Conservation (phyloP, 2,797 vertebrate genomes). For the Kryptolebias ocellatus region DNA sequence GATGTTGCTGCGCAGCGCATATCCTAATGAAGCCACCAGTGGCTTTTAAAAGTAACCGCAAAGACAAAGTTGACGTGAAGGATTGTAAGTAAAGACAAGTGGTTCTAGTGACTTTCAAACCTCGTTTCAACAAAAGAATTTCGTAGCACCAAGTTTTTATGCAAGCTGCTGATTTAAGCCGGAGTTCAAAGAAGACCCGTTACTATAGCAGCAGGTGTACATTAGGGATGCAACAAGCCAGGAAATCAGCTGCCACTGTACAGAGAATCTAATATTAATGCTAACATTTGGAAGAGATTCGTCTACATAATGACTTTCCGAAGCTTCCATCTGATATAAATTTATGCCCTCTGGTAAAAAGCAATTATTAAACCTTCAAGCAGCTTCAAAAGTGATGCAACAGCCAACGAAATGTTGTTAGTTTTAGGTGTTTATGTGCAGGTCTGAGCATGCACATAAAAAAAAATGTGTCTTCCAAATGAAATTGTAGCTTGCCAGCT, state of each 20-base stretch:
- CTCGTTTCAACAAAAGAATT: neutral
- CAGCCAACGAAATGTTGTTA: conserved; percentile 9
- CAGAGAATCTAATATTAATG: conserved; percentile 10
- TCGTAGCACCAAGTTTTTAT: neutral
- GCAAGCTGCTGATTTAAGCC: conserved; percentile 3
- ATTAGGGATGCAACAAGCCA: conserved; percentile 35
- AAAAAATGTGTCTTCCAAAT: conserved; percentile 8
- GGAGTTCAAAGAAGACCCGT: conserved; percentile 28
- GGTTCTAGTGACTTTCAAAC: neutral
- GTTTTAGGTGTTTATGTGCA: conserved; percentile 9
- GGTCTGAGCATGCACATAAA: conserved; percentile 19
- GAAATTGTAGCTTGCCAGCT: conserved; percentile 4
- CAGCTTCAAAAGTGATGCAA: conserved; percentile 20
- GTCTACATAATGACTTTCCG: conserved; percentile 31
- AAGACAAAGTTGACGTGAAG: conserved; percentile 17
- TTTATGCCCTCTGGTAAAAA: conserved; percentile 11
- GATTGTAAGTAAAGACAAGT: neutral
- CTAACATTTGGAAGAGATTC: conserved; percentile 21
- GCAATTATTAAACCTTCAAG: conserved; percentile 32
- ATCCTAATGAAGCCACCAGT: conserved; percentile 31
- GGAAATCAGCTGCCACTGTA: conserved; percentile 28
- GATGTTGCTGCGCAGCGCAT: conserved; percentile 48
- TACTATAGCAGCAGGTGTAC: conserved; percentile 62
- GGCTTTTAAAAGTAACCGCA: conserved; percentile 20
- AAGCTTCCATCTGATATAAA: conserved; percentile 20